Evolutionary conservation across 2,113 vertebrate species (phyloP).

Genomic region (Heterotilapia buettikoferi): DNA sequence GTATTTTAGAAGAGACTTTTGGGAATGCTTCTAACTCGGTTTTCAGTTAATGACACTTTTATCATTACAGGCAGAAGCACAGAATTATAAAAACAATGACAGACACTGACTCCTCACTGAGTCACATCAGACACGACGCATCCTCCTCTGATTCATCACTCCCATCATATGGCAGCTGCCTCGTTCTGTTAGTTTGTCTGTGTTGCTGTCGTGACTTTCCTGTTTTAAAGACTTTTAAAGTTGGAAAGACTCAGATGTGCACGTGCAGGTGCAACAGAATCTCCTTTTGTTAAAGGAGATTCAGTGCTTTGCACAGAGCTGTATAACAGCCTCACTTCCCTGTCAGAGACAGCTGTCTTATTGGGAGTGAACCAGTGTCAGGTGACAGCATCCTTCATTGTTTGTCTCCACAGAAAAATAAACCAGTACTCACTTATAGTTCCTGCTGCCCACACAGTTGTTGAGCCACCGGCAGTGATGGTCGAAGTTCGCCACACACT

Average conservation of each 20-base stretch:
- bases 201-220: neutral
- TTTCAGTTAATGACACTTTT: neutral
- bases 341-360: neutral
- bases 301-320: neutral
- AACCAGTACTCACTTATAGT: constrained; percentile 81
- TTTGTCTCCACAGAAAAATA: neutral
- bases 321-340: neutral
- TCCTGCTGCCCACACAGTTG: constrained; percentile 96
- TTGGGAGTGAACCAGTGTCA: neutral
- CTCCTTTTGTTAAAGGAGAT: neutral
- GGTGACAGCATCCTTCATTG: neutral
- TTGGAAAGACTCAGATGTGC: neutral
- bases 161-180: neutral
- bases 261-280: neutral
- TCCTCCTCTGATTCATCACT: neutral
- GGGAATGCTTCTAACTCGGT: neutral
- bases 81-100: neutral
- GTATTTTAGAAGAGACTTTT: accelerated
- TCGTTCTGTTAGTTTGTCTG: neutral
- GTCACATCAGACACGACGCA: neutral
- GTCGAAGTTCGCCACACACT: constrained; percentile 93
- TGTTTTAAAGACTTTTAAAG: neutral
- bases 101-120: neutral
- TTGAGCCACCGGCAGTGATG: constrained; percentile 99
- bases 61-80: neutral